Conservation (phyloP, 2,888 invertebrate genomes). For the Belgica antarctica region DNA sequence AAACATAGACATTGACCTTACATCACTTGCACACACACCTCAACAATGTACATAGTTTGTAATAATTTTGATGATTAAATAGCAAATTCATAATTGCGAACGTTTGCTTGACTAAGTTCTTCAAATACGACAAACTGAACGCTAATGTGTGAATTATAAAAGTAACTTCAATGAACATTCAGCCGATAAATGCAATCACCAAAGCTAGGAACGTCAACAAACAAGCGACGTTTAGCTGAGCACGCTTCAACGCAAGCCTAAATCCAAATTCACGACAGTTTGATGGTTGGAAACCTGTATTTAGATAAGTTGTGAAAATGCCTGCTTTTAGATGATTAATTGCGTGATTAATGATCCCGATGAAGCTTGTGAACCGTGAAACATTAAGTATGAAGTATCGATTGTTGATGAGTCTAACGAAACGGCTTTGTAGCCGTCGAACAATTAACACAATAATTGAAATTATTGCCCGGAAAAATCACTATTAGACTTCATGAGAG, state of each 20-base stretch:
- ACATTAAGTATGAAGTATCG: not conserved
- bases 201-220: too few species aligned
- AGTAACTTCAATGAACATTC: too few species aligned
- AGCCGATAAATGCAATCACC: too few species aligned
- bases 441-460: slow-evolving; percentile 16
- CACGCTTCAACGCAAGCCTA: slow-evolving; percentile 1
- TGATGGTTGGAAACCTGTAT: not conserved
- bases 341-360: slow-evolving; percentile 20
- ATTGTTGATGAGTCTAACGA: not conserved
- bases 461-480: slow-evolving; percentile 1
- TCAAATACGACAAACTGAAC: too few species aligned
- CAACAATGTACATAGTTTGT: too few species aligned
- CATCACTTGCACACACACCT: too few species aligned
- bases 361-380: not conserved
- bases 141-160: too few species aligned
- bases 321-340: slow-evolving; percentile 1
- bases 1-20: too few species aligned
- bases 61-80: too few species aligned
- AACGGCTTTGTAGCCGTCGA: not conserved
- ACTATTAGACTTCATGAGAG: not conserved
- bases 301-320: slow-evolving; percentile 6
- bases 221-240: slow-evolving; percentile 5
- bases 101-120: too few species aligned
- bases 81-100: too few species aligned
- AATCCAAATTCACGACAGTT: not conserved